A percentile compares a stretch with the other conserved stretches of the same genome.
These are phyloP conservation scores for Intellagama lesueurii DNA, from an alignment of 2,797 vertebrate genomes.

Conservation along the genomic window DNA sequence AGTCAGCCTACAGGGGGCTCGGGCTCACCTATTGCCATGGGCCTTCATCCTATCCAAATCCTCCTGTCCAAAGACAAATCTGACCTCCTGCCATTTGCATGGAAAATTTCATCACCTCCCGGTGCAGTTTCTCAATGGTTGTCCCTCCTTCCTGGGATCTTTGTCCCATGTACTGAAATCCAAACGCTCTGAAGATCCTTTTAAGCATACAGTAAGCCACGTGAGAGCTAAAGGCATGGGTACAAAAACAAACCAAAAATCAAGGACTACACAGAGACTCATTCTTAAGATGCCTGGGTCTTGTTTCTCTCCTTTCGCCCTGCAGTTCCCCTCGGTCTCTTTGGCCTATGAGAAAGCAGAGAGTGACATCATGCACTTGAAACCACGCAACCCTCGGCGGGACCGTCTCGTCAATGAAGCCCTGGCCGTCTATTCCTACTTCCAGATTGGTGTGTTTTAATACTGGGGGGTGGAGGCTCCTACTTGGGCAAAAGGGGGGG, in stretches of 20 bases:
- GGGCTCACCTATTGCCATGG: too few relatives aligned
- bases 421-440: constrained; percentile 89
- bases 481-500: background rate
- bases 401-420: constrained; percentile 88
- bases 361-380: constrained; percentile 91
- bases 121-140: too few relatives aligned
- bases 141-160: too few relatives aligned
- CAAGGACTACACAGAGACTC: too few relatives aligned
- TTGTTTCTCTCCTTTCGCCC: background rate
- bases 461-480: too few relatives aligned
- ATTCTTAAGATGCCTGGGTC: background rate
- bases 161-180: background rate
- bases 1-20: too few relatives aligned
- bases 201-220: too few relatives aligned
- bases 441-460: constrained; percentile 84
- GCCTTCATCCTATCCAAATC: too few relatives aligned
- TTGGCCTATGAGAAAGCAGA: constrained; percentile 90
- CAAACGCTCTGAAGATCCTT: background rate
- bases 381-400: constrained; percentile 86
- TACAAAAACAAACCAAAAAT: too few relatives aligned
- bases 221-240: background rate
- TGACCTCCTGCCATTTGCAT: too few relatives aligned
- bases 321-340: constrained; percentile 88
- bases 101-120: too few relatives aligned
- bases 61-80: too few relatives aligned